These are phyloP conservation scores for Eulithis testata DNA, from an alignment of 2,888 invertebrate genomes.

Conservation along the genomic window DNA sequence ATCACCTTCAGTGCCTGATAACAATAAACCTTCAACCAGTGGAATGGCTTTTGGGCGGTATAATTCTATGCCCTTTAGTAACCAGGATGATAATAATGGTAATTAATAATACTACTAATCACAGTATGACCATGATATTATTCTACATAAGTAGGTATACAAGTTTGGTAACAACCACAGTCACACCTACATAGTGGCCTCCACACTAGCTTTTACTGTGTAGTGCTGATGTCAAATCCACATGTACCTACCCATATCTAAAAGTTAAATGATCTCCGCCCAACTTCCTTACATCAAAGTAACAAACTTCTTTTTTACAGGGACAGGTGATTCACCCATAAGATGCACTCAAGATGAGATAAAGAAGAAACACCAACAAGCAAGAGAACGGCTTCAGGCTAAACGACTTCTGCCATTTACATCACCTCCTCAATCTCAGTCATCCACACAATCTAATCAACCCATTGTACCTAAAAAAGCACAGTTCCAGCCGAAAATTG, in stretches of 20 bases:
- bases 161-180: too few relatives aligned
- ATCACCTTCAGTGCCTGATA: slow-evolving; percentile 63
- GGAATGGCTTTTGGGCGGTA: slow-evolving; percentile 73
- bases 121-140: too few relatives aligned
- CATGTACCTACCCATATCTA: too few relatives aligned
- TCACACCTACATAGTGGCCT: too few relatives aligned
- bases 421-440: slow-evolving; percentile 53
- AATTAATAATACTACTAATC: slow-evolving; percentile 3
- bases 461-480: slow-evolving; percentile 45
- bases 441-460: slow-evolving; percentile 25
- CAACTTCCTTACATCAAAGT: background rate
- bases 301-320: slow-evolving; percentile 42
- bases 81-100: slow-evolving; percentile 52
- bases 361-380: slow-evolving; percentile 85
- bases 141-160: too few relatives aligned
- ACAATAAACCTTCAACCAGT: slow-evolving; percentile 70
- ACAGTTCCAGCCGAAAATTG: slow-evolving; percentile 62
- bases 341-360: slow-evolving; percentile 86
- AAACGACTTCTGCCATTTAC: slow-evolving; percentile 78
- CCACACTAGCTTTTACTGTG: too few relatives aligned
- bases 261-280: background rate
- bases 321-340: slow-evolving; percentile 67
- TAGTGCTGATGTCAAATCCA: too few relatives aligned
- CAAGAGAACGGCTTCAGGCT: slow-evolving; percentile 84
- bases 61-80: slow-evolving; percentile 76